Evolutionary conservation across 2,113 vertebrate species (phyloP).

Genomic region (Ursus arctos): DNA sequence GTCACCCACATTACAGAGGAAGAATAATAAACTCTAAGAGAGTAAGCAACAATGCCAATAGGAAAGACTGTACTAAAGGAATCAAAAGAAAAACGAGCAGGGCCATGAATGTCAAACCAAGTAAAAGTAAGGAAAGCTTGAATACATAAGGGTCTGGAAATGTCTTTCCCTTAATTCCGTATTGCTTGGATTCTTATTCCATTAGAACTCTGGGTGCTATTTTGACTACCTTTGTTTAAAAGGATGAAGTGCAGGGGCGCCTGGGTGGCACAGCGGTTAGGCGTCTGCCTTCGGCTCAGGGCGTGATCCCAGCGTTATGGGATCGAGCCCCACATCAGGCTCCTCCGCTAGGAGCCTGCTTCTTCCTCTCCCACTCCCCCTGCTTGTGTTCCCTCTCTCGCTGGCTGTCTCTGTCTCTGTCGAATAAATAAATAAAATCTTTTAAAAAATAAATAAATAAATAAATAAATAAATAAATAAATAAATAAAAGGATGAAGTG

Average conservation of each 20-base stretch:
- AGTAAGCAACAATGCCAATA: neutral
- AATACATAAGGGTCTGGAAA: neutral
- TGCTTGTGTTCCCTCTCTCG: too few relatives aligned
- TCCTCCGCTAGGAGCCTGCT: too few relatives aligned
- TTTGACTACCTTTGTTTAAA: neutral
- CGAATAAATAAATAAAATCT: too few relatives aligned
- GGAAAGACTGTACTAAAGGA: neutral
- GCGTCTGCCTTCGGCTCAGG: too few relatives aligned
- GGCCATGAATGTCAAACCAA: neutral
- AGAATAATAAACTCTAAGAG: neutral
- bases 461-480: too few relatives aligned
- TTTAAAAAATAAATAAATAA: too few relatives aligned
- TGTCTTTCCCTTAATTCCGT: too few relatives aligned
- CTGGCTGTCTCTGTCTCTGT: too few relatives aligned
- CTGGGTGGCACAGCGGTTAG: too few relatives aligned
- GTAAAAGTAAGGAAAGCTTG: neutral
- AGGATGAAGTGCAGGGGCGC: neutral
- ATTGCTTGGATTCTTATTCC: neutral
- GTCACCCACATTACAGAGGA: neutral
- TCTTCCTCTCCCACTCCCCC: too few relatives aligned
- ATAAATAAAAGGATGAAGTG: neutral
- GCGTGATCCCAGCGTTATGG: too few relatives aligned
- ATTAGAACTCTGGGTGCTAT: neutral
- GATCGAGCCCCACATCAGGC: too few relatives aligned
- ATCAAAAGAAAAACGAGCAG: neutral